Conservation (phyloP, 1,140 invertebrate genomes). For the Ooceraea biroi region DNA sequence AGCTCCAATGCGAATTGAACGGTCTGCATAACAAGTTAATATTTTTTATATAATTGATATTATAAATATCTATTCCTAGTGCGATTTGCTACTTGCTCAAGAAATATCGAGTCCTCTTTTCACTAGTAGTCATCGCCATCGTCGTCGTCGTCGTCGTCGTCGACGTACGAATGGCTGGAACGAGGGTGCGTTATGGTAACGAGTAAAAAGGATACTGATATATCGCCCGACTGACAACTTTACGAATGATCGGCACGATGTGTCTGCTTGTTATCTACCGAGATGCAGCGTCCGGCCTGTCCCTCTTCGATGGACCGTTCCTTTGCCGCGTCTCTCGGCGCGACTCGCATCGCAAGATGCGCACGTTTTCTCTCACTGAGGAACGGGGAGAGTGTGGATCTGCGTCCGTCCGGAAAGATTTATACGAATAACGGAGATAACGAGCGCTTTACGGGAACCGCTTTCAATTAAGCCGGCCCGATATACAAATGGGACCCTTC, state of each 20-base stretch:
- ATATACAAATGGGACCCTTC: background rate
- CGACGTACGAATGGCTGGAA: conserved; percentile 31
- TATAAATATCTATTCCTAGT: no score
- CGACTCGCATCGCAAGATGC: conserved; percentile 8
- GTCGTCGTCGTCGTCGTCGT: conserved; percentile 20
- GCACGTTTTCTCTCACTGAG: background rate
- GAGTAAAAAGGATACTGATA: conserved; percentile 76
- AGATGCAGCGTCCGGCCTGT: conserved; percentile 62
- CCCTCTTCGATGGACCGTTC: conserved; percentile 29
- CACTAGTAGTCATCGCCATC: conserved; percentile 9
- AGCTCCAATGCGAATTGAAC: background rate
- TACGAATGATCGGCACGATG: conserved; percentile 73
- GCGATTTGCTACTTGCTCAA: conserved; percentile 36
- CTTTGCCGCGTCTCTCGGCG: conserved; percentile 13
- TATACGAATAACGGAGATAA: conserved; percentile 17
- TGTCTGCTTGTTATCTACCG: conserved; percentile 72
- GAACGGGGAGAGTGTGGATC: conserved; percentile 1
- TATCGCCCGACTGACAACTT: conserved; percentile 72
- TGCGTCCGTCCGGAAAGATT: background rate
- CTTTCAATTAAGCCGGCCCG: background rate
- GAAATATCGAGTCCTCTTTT: conserved; percentile 24
- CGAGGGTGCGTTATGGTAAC: conserved; percentile 71
- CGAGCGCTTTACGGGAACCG: background rate
- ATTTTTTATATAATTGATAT: conserved; percentile 39
- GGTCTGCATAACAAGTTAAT: conserved; percentile 36